A percentile compares a stretch with the other conserved stretches of the same genome.
Conservation (phyloP, 2,113 vertebrate genomes). For the Panurus biarmicus region DNA sequence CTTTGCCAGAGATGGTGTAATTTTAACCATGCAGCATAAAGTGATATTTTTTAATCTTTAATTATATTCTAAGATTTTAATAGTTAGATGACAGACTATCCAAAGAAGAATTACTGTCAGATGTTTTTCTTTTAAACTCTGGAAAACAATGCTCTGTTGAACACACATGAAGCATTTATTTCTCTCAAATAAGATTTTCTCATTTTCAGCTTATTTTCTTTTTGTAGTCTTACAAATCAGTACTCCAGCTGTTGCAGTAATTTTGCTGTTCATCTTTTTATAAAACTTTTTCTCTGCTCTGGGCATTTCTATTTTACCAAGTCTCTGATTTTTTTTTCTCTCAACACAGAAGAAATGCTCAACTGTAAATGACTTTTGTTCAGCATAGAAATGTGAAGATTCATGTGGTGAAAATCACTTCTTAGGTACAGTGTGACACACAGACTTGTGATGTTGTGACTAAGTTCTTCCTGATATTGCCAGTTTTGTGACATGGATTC, state of each 20-base stretch:
- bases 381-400: not conserved
- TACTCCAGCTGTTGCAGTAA: not conserved
- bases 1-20: constrained; percentile 6
- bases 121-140: constrained; percentile 9
- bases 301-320: not conserved
- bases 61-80: not conserved
- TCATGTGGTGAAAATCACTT: not conserved
- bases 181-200: not conserved
- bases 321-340: not conserved
- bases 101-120: not conserved
- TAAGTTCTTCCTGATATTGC: not conserved
- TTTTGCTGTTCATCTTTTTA: not conserved
- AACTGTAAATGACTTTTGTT: not conserved
- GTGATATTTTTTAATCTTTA: constrained; percentile 14
- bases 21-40: not conserved
- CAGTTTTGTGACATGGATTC: not conserved
- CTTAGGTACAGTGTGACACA: not conserved
- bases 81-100: constrained; percentile 8
- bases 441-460: not conserved
- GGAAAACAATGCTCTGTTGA: not conserved
- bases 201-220: constrained; percentile 11
- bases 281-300: not conserved
- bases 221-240: not conserved
- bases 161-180: not conserved
- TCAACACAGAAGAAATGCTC: not conserved